A percentile compares a stretch with the other conserved stretches of the same genome.
phyloP scores from a whole-genome alignment of 2,888 invertebrate species.

The Phengaris arion region DNA sequence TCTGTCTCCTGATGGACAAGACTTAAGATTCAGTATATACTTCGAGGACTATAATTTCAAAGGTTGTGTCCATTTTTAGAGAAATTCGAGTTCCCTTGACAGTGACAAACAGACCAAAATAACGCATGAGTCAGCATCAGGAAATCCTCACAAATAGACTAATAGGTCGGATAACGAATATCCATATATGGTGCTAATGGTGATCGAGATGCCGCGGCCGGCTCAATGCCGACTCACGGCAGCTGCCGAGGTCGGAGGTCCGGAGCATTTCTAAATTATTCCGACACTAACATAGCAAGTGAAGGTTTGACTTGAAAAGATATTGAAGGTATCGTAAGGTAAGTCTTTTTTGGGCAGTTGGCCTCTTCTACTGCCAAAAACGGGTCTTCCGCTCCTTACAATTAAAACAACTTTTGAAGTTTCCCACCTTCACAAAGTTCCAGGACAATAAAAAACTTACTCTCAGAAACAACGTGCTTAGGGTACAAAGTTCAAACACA shows the following conservation, averaged over 20 bases:
- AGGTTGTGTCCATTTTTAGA: not conserved
- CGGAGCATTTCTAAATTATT: conserved; percentile 25
- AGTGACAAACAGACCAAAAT: conserved; percentile 22
- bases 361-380: not conserved
- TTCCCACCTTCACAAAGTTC: no score
- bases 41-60: not conserved
- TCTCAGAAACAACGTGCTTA: no score
- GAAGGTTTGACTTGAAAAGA: conserved; percentile 4
- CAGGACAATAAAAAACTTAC: no score
- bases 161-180: conserved; percentile 38
- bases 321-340: not conserved
- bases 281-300: not conserved
- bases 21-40: not conserved
- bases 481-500: no score
- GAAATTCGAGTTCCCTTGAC: conserved; percentile 11
- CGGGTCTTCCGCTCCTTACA: no score
- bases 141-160: conserved; percentile 33
- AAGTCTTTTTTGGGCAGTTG: not conserved
- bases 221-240: conserved; percentile 38
- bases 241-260: conserved; percentile 29
- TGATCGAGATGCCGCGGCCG: conserved; percentile 38
- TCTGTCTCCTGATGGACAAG: not conserved
- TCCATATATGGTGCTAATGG: conserved; percentile 40
- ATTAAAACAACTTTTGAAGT: no score
- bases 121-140: conserved; percentile 9